Evolutionary conservation across 2,797 vertebrate species (phyloP).

Genomic region (Melanotaenia boesemani): DNA sequence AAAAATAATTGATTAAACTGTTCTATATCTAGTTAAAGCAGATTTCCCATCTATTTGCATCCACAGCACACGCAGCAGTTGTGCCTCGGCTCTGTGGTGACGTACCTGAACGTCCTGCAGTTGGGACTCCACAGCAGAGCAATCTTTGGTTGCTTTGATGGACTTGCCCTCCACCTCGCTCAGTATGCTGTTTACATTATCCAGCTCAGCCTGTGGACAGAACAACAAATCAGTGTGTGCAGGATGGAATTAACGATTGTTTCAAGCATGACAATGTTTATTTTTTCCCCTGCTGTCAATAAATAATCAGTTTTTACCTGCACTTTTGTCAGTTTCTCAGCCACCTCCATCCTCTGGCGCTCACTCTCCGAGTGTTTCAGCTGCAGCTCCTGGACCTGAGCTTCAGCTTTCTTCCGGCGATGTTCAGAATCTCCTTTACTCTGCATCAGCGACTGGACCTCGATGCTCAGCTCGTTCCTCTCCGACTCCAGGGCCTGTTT

Average conservation of each 20-base stretch:
- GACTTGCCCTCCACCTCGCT: slow-evolving; percentile 93
- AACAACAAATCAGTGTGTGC: not conserved
- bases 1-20: not conserved
- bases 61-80: not conserved
- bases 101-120: slow-evolving; percentile 95
- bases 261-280: not conserved
- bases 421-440: slow-evolving; percentile 93
- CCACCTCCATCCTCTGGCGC: slow-evolving; percentile 86
- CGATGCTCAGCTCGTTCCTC: slow-evolving; percentile 91
- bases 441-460: slow-evolving; percentile 92
- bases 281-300: not conserved
- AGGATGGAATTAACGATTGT: not conserved
- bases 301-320: slow-evolving; percentile 85
- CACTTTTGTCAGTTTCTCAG: slow-evolving; percentile 88
- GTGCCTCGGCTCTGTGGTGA: not conserved
- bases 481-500: slow-evolving; percentile 96
- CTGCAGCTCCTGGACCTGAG: slow-evolving; percentile 91
- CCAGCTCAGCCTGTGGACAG: slow-evolving; percentile 88
- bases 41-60: not conserved
- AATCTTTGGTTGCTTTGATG: slow-evolving; percentile 94
- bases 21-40: not conserved
- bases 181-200: slow-evolving; percentile 88
- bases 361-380: slow-evolving; percentile 91
- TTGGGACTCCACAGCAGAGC: slow-evolving; percentile 92
- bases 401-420: slow-evolving; percentile 93